phyloP scores from a whole-genome alignment of 2,113 vertebrate species.

The Nicator chloris region DNA sequence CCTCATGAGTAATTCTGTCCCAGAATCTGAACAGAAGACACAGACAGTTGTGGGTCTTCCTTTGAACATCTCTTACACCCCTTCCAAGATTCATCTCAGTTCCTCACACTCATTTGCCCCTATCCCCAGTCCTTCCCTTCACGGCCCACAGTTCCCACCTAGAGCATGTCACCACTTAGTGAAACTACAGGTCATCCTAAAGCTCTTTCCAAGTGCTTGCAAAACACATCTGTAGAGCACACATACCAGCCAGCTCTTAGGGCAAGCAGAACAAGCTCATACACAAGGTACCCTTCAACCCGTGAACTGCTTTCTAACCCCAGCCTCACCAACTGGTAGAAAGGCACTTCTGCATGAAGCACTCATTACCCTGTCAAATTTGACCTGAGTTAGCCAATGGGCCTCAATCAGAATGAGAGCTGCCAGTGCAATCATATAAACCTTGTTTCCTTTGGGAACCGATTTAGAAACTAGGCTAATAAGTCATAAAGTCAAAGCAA shows the following conservation, averaged over 20 bases:
- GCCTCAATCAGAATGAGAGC: neutral
- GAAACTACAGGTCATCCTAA: neutral
- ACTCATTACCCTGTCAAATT: neutral
- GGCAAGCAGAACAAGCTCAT: neutral
- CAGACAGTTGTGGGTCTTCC: neutral
- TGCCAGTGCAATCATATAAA: neutral
- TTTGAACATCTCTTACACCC: neutral
- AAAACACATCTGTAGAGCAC: no score
- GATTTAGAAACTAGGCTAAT: neutral
- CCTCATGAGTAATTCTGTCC: neutral
- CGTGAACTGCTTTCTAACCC: neutral
- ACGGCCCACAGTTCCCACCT: neutral
- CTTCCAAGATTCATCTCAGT: neutral
- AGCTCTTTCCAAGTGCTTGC: neutral
- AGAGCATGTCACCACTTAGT: neutral
- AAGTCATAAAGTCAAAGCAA: neutral
- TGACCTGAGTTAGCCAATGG: neutral
- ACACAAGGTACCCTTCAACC: neutral
- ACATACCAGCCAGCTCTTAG: neutral
- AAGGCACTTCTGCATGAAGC: neutral
- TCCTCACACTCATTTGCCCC: neutral
- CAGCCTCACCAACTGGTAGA: neutral
- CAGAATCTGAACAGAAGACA: neutral
- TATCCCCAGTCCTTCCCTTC: neutral
- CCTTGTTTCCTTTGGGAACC: neutral